These are phyloP conservation scores for Oriolus oriolus DNA, from an alignment of 2,113 vertebrate genomes.

Conservation along the genomic window DNA sequence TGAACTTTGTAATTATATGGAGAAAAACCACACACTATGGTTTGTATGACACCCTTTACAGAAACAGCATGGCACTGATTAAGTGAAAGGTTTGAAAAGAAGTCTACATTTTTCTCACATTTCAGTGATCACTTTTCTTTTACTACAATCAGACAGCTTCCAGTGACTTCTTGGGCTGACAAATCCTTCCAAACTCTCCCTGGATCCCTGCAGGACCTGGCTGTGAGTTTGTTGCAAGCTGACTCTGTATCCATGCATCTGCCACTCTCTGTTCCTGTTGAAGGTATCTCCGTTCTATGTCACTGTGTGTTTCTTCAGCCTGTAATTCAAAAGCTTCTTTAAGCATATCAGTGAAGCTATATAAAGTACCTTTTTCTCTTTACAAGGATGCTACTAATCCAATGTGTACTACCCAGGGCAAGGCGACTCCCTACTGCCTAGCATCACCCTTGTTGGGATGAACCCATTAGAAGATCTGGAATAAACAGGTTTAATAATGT, in stretches of 20 bases:
- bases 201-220: neutral
- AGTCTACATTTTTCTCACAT: neutral
- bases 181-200: neutral
- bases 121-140: neutral
- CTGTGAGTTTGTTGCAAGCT: neutral
- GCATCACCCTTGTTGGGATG: neutral
- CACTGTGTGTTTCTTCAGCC: neutral
- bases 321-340: neutral
- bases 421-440: neutral
- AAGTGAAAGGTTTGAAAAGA: neutral
- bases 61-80: neutral
- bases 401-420: neutral
- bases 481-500: constrained; percentile 12
- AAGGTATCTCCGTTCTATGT: neutral
- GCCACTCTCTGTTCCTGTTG: neutral
- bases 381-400: neutral
- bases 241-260: accelerated
- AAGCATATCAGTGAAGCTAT: neutral
- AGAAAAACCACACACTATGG: neutral
- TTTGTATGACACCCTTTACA: neutral
- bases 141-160: neutral
- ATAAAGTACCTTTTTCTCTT: neutral
- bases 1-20: neutral
- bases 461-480: neutral
- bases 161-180: neutral